Evolutionary conservation across 1,140 invertebrate species (phyloP).

Genomic region (Drosophila micromelanica): DNA sequence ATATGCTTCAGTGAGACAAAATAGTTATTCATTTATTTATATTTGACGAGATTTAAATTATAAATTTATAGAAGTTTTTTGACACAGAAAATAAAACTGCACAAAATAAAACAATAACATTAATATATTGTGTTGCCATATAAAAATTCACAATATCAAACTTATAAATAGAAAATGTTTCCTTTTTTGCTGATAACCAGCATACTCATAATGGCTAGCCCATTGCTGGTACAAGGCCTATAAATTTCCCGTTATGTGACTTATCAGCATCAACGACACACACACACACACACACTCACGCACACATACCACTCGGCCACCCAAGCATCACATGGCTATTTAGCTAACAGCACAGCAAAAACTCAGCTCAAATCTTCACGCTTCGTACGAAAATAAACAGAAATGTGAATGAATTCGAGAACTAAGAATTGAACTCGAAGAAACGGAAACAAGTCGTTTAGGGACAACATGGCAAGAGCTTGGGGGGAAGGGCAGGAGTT

Average conservation of each 20-base stretch:
- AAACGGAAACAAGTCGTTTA: conserved; percentile 25
- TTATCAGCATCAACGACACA: conserved; percentile 42
- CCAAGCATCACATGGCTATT: conserved; percentile 55
- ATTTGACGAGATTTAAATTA: too few species aligned
- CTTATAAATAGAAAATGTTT: too few species aligned
- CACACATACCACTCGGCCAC: conserved; percentile 61
- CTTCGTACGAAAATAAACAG: conserved; percentile 68
- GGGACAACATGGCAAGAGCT: background rate
- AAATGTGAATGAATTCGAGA: conserved; percentile 62
- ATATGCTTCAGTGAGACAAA: too few species aligned
- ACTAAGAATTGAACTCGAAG: conserved; percentile 38
- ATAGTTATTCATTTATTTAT: too few species aligned
- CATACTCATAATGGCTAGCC: background rate
- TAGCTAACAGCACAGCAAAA: conserved; percentile 29
- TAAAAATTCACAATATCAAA: too few species aligned
- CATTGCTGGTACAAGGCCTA: background rate
- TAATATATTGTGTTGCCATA: too few species aligned
- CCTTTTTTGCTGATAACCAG: too few species aligned
- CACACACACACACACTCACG: background rate
- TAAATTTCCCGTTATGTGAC: conserved; percentile 43
- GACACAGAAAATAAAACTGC: too few species aligned
- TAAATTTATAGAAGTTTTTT: too few species aligned
- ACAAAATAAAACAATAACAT: too few species aligned
- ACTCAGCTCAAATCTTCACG: conserved; percentile 52
- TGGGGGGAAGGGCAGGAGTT: conserved; percentile 4